Evolutionary conservation across 2,888 invertebrate species (phyloP).

Genomic region (Amblyteles armatorius): DNA sequence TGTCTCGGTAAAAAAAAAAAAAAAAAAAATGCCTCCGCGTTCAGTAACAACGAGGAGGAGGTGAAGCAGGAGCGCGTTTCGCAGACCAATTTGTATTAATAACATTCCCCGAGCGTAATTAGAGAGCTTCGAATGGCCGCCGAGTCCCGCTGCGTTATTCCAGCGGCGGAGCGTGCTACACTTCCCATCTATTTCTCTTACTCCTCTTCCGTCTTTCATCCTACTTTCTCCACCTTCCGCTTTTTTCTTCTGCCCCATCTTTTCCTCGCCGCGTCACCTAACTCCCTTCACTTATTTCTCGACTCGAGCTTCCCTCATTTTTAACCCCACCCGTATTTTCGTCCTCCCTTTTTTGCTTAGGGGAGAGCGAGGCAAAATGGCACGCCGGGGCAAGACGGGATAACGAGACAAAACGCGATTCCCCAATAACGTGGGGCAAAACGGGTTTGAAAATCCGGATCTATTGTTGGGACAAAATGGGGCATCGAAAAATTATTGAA

Average conservation of each 20-base stretch:
- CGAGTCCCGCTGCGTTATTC: not conserved
- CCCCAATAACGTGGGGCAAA: too few relatives aligned
- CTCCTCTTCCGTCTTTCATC: conserved; percentile 29
- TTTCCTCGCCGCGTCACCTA: conserved; percentile 30
- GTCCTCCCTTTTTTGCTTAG: not conserved
- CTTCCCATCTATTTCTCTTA: conserved; percentile 23
- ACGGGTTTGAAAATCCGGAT: too few relatives aligned
- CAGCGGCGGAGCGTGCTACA: conserved; percentile 11
- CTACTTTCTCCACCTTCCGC: not conserved
- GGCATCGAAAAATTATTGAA: too few relatives aligned
- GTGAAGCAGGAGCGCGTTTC: not conserved
- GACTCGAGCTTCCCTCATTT: conserved; percentile 38
- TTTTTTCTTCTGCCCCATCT: not conserved
- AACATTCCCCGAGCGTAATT: conserved; percentile 50
- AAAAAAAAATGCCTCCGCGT: not conserved
- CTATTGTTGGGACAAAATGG: too few relatives aligned
- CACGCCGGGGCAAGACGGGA: too few relatives aligned
- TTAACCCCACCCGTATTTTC: conserved; percentile 1
- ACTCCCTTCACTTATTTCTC: conserved; percentile 18
- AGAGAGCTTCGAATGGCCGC: conserved; percentile 42
- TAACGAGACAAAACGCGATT: too few relatives aligned
- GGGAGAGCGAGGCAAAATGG: too few relatives aligned
- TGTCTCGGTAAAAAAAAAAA: not conserved
- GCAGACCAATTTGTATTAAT: conserved; percentile 47
- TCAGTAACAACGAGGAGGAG: not conserved